Conservation (phyloP, 2,113 vertebrate genomes). For the Chaetodon auriga region DNA sequence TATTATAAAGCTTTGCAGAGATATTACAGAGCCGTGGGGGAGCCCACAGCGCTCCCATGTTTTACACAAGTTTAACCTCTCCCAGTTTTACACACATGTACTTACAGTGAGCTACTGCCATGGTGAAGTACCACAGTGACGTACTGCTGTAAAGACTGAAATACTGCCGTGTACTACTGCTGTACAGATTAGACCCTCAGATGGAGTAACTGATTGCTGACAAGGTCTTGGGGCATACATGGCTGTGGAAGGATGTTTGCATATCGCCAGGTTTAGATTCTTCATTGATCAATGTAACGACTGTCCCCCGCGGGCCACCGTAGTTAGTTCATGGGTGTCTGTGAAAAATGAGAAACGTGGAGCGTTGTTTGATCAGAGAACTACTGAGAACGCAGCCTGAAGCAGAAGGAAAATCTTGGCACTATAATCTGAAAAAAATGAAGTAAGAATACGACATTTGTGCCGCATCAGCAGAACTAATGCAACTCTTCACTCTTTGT, state of each 20-base stretch:
- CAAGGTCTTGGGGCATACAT: neutral
- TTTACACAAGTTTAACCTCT: neutral
- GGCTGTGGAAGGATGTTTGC: conserved; percentile 20
- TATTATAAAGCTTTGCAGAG: conserved; percentile 22
- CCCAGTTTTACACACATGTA: neutral
- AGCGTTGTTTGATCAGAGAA: neutral
- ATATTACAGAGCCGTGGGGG: conserved; percentile 23
- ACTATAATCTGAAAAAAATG: too few relatives aligned
- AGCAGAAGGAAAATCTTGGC: neutral
- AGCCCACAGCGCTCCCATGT: neutral
- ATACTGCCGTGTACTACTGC: neutral
- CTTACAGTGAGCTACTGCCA: neutral
- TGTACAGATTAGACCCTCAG: neutral
- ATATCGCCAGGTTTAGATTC: neutral
- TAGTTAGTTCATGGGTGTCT: neutral
- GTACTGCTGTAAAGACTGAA: neutral
- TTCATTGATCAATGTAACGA: neutral
- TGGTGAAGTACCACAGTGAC: neutral
- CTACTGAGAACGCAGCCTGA: neutral
- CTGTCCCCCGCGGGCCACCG: neutral
- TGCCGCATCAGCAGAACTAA: too few relatives aligned
- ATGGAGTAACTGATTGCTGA: neutral
- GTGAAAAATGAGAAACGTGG: conserved; percentile 8
- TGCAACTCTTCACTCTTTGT: too few relatives aligned
- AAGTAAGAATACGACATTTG: too few relatives aligned